Conservation (phyloP, 2,113 vertebrate genomes). For the Terrapene triunguis region DNA sequence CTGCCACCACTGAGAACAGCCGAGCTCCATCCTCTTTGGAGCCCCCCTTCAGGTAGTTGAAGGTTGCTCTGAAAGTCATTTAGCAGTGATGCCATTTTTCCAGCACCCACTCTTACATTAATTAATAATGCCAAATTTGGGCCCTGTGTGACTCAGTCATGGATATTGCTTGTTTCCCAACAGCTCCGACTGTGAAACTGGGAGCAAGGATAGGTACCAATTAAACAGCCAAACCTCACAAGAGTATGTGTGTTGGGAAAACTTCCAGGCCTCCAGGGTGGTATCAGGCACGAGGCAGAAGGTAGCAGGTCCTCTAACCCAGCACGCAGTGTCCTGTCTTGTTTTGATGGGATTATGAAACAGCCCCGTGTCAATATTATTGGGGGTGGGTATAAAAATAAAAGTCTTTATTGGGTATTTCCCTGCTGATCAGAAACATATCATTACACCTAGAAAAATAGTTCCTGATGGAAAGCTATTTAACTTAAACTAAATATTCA, state of each 20-base stretch:
- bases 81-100: constrained; percentile 36
- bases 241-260: not conserved
- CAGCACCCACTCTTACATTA: not conserved
- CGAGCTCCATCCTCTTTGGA: no score
- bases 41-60: no score
- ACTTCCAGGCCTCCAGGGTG: not conserved
- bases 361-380: not conserved
- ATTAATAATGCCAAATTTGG: not conserved
- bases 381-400: not conserved
- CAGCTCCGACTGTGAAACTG: not conserved
- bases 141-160: not conserved
- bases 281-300: not conserved
- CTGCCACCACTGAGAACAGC: no score
- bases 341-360: not conserved
- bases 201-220: constrained; percentile 20
- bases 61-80: no score
- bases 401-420: not conserved
- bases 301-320: not conserved
- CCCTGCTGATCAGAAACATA: not conserved
- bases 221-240: constrained; percentile 8
- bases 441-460: not conserved
- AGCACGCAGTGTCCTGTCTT: not conserved
- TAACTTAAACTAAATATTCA: rapidly evolving
- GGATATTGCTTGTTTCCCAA: constrained; percentile 63
- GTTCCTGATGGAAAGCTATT: not conserved